phyloP scores from a whole-genome alignment of 2,113 vertebrate genomes.

The Andinoacara biseriatus region DNA sequence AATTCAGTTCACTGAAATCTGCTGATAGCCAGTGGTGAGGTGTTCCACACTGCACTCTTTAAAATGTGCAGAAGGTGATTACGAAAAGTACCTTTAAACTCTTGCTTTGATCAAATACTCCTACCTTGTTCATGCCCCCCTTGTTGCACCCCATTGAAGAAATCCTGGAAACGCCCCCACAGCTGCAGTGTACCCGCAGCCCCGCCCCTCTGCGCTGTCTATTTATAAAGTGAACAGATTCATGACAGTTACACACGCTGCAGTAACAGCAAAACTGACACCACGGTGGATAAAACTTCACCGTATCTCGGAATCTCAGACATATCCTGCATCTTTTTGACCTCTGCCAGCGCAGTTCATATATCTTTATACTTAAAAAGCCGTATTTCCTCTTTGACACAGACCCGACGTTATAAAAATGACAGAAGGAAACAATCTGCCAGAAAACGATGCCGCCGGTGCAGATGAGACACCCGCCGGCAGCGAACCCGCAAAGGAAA shows the following conservation, averaged over 20 bases:
- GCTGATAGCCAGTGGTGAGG: too few species aligned
- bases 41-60: too few species aligned
- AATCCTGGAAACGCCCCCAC: neutral
- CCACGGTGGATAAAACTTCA: neutral
- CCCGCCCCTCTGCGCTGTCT: slow-evolving; percentile 49
- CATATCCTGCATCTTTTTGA: neutral
- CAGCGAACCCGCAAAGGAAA: neutral
- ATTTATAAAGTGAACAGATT: slow-evolving; percentile 63
- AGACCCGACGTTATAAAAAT: slow-evolving; percentile 4
- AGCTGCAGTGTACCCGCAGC: slow-evolving; percentile 22
- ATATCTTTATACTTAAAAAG: neutral
- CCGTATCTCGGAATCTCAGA: neutral
- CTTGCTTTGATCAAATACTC: neutral
- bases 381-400: neutral
- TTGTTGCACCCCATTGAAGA: neutral
- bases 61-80: neutral
- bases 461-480: neutral
- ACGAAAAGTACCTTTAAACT: neutral
- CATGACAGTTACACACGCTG: slow-evolving; percentile 31
- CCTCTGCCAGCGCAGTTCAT: neutral
- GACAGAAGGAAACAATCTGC: slow-evolving; percentile 46
- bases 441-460: slow-evolving; percentile 24
- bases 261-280: neutral
- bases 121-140: neutral
- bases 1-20: too few species aligned